Evolutionary conservation across 2,113 vertebrate genomes (phyloP).

Genomic region (Odocoileus virginianus): DNA sequence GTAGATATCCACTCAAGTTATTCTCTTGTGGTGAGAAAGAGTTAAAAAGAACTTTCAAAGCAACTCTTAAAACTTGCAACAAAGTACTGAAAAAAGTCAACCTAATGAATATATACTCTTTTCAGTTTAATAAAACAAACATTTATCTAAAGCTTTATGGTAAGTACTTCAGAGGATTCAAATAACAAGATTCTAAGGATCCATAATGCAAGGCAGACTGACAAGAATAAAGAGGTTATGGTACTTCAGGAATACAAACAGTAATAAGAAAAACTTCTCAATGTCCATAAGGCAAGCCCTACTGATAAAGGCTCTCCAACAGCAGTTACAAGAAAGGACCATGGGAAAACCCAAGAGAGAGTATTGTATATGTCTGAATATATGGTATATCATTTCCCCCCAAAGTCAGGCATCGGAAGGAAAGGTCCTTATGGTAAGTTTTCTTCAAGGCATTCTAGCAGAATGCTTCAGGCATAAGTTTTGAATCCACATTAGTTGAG

Average conservation of each 20-base stretch:
- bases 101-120: neutral
- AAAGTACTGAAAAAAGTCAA: neutral
- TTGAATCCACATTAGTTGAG: neutral
- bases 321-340: neutral
- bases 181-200: neutral
- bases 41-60: slow-evolving; percentile 9
- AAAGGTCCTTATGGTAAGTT: neutral
- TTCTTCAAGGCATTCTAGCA: neutral
- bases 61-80: neutral
- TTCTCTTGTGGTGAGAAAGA: neutral
- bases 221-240: neutral
- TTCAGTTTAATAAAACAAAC: slow-evolving; percentile 11
- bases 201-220: neutral
- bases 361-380: neutral
- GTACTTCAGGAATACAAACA: neutral
- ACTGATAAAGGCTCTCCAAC: neutral
- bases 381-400: neutral
- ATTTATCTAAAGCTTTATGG: neutral
- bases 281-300: neutral
- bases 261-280: neutral
- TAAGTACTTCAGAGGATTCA: neutral
- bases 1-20: neutral
- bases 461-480: neutral
- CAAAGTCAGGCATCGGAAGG: neutral
- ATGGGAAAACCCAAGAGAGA: neutral